Conservation (phyloP, 1,140 invertebrate species). For the Penaeus indicus region DNA sequence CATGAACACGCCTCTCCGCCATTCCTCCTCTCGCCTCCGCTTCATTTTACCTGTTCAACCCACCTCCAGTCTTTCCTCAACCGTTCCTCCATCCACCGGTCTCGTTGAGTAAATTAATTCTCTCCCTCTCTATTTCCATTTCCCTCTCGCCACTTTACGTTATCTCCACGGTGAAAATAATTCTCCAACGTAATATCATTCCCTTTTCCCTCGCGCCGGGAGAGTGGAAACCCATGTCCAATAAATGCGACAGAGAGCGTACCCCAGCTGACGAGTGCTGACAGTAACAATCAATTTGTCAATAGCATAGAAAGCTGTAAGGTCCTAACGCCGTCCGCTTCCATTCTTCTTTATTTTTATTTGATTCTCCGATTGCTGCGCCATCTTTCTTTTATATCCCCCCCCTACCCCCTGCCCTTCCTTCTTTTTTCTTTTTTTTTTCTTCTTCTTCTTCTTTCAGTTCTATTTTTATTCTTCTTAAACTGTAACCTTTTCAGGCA, state of each 20-base stretch:
- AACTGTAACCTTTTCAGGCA: no score
- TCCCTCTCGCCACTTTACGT: background rate
- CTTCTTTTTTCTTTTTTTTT: no score
- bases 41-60: no score
- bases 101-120: background rate
- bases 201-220: background rate
- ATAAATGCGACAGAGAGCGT: constrained; percentile 58
- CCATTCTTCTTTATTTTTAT: no score
- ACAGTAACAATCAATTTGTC: constrained; percentile 61
- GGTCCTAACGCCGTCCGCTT: background rate
- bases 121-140: constrained; percentile 13
- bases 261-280: constrained; percentile 48
- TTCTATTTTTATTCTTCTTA: background rate
- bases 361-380: no score
- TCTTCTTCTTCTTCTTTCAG: no score
- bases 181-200: background rate
- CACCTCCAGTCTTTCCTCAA: no score
- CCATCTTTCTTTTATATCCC: background rate
- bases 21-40: no score
- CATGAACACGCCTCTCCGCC: no score
- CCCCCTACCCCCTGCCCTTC: background rate
- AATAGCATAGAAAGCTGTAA: constrained; percentile 47
- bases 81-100: background rate
- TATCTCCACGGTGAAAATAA: background rate
- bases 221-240: constrained; percentile 54